Evolutionary conservation across 1,140 invertebrate genomes (phyloP).

Genomic region (Drosophila sulfurigaster): DNA sequence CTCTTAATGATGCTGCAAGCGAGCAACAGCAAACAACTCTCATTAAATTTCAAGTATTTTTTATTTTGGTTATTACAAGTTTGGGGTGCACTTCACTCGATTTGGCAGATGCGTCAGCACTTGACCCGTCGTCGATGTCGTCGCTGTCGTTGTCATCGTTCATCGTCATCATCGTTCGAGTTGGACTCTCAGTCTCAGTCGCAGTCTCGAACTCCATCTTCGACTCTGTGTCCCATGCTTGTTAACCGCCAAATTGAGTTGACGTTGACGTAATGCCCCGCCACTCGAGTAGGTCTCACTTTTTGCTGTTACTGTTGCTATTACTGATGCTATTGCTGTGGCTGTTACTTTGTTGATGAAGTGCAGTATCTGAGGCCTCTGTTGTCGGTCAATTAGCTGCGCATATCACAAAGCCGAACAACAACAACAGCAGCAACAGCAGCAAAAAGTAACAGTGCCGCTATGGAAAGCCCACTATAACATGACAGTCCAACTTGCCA

Average conservation of each 20-base stretch:
- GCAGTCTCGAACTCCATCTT: slow-evolving; percentile 48
- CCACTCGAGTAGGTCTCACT: slow-evolving; percentile 75
- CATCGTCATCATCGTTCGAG: neutral
- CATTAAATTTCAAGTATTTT: slow-evolving; percentile 76
- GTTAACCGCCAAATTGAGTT: slow-evolving; percentile 79
- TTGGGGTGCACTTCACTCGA: slow-evolving; percentile 76
- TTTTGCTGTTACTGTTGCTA: slow-evolving; percentile 31
- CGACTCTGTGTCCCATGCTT: slow-evolving; percentile 66
- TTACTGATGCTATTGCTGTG: neutral
- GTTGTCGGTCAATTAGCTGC: slow-evolving; percentile 74
- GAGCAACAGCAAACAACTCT: slow-evolving; percentile 54
- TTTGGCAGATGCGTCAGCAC: slow-evolving; percentile 82
- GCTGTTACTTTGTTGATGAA: slow-evolving; percentile 53
- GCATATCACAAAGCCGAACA: slow-evolving; percentile 58
- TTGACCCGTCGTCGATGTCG: slow-evolving; percentile 62
- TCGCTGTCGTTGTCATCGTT: too few species aligned
- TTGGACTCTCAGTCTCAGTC: slow-evolving; percentile 5
- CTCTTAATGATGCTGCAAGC: slow-evolving; percentile 73
- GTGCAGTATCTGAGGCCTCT: slow-evolving; percentile 58
- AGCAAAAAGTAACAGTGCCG: slow-evolving; percentile 41
- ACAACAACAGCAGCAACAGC: slow-evolving; percentile 19
- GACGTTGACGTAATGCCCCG: slow-evolving; percentile 79
- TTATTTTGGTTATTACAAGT: slow-evolving; percentile 65
- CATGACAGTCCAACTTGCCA: slow-evolving; percentile 49
- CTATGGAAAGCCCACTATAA: slow-evolving; percentile 64